Evolutionary conservation across 1,140 invertebrate species (phyloP), one percentile per base, ranked within the genome.

Genomic region (Tribolium castaneum): DNA sequence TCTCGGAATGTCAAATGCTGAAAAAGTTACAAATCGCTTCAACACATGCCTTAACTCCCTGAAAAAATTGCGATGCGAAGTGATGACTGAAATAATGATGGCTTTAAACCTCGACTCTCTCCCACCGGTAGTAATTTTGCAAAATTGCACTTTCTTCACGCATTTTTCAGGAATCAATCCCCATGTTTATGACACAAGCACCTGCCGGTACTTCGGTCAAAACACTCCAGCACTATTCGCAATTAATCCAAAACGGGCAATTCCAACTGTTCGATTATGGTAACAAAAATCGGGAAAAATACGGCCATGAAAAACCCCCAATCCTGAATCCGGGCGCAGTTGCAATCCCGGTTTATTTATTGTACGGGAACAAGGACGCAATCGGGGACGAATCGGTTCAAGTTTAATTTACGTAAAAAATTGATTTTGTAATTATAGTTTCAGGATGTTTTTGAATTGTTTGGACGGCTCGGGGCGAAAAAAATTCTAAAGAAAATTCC

Each of bases 211-310:
- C 66, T 1, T 34, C 66, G n/a, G 2, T 70, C 30, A 70, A 70
- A 9, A 45, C 34, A 19, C 4, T 70, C 1, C 6, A 16, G 14
- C 66, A 70, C 12, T 70, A 34, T 39, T 12, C 34, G 10, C 66
- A 70, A 13, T 3, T n/a, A 45, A 70, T 70, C 0, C 7, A 70
- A 13, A 13, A n/a, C 10, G 66, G 66, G 1, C 4, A 49, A 45
- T 70, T 70, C 12, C 66, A 70, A 39, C 10, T 14, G 2, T 70
- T 70, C 39, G 66, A 70, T 70, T 70, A 70, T 70, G 66, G 12
- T 19, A 6, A 7, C 12, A 35, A 9, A 3, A 70, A 70, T 13
- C 12, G 2, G 7, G 14, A 13, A 39, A 70, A 45, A 45, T 70
- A 70, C 49, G 34, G 45, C 4, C 49, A 13, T 39, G 19, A 25